Evolutionary conservation across 2,797 vertebrate species (phyloP).

Genomic region (Peromyscus nudipes): DNA sequence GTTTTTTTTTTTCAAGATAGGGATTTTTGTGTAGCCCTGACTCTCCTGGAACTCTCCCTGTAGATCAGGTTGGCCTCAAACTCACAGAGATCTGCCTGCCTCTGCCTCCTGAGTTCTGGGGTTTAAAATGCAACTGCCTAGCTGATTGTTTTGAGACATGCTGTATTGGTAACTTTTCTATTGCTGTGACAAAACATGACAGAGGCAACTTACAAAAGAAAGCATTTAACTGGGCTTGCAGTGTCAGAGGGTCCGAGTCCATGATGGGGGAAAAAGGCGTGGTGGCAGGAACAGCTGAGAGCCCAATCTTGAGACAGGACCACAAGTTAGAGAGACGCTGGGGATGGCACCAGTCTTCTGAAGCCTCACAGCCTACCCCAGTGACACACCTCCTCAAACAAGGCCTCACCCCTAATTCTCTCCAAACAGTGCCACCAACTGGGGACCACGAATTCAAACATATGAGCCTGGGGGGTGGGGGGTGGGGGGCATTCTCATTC

Average conservation of each 20-base stretch:
- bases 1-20: not conserved
- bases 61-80: not conserved
- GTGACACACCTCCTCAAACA: not conserved
- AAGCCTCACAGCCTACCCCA: not conserved
- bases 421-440: not conserved
- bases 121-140: not conserved
- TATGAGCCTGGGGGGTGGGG: not conserved
- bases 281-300: not conserved
- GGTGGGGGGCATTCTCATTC: not conserved
- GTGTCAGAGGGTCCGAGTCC: not conserved
- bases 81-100: not conserved
- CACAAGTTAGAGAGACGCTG: too few species aligned
- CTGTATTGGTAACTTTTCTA: not conserved
- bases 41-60: not conserved
- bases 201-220: not conserved
- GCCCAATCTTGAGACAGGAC: not conserved
- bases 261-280: not conserved
- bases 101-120: not conserved
- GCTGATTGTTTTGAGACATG: not conserved
- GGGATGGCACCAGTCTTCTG: too few species aligned
- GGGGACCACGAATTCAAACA: not conserved
- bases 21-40: not conserved
- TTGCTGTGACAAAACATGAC: not conserved
- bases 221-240: not conserved
- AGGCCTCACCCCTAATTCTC: not conserved